Conservation (phyloP, 1,140 invertebrate genomes). For the Drosophila arawakana region DNA sequence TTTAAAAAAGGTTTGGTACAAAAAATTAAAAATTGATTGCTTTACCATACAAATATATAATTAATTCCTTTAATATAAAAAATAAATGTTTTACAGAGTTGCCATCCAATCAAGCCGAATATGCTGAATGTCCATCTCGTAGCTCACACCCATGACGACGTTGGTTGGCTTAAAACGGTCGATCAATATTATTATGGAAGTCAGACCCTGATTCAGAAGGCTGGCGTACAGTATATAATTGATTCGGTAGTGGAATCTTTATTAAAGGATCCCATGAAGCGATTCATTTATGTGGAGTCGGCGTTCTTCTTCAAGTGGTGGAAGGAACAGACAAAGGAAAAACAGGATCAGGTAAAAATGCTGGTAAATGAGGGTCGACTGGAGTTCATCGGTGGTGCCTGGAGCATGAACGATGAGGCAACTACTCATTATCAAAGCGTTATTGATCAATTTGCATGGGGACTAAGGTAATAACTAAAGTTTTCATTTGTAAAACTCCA, state of each 20-base stretch:
- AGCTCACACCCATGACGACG: conserved; percentile 94
- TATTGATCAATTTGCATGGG: conserved; percentile 97
- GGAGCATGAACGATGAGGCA: conserved; percentile 98
- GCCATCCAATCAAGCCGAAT: conserved; percentile 62
- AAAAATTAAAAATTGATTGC: too few relatives aligned
- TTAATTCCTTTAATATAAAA: too few relatives aligned
- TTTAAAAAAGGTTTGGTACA: too few relatives aligned
- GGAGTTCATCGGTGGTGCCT: conserved; percentile 94
- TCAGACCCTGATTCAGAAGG: conserved; percentile 89
- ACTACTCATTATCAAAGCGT: conserved; percentile 95
- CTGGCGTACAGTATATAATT: conserved; percentile 95
- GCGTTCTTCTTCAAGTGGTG: conserved; percentile 98
- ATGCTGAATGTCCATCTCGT: conserved; percentile 92
- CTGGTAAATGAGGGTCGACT: conserved; percentile 91
- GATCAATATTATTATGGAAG: conserved; percentile 88
- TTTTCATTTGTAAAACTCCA: neutral
- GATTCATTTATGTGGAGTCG: conserved; percentile 91
- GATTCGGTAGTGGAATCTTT: conserved; percentile 94
- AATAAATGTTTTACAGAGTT: conserved; percentile 46
- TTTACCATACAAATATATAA: too few relatives aligned
- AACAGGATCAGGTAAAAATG: conserved; percentile 86
- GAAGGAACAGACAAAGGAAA: conserved; percentile 88
- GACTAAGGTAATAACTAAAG: conserved; percentile 71
- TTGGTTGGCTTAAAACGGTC: conserved; percentile 96
- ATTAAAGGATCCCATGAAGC: conserved; percentile 88